These are phyloP conservation scores for Parazoanthus darwini DNA, from an alignment of 92 coral and sea anemone genomes.

Conservation along the genomic window DNA sequence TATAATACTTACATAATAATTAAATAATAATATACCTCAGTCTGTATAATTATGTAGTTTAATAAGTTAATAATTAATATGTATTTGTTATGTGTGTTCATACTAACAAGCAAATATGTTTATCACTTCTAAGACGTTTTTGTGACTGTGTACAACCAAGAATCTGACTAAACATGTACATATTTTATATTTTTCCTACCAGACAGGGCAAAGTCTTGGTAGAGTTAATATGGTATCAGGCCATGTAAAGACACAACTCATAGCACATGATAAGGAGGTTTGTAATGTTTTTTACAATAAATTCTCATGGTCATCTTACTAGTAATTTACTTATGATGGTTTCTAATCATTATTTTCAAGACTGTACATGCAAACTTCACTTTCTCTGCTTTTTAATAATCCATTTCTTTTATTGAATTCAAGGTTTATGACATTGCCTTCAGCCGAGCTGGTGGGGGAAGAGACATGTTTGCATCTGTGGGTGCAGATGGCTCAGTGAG, in stretches of 20 bases:
- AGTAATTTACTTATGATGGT: no score
- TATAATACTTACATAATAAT: no score
- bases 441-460: slow-evolving; percentile 97
- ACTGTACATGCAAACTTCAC: slow-evolving; percentile 9
- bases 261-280: slow-evolving; percentile 99
- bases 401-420: neutral
- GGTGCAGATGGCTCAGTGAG: slow-evolving; percentile 99
- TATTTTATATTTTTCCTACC: neutral
- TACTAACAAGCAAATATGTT: no score
- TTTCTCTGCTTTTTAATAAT: neutral
- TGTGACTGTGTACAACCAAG: no score
- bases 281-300: neutral
- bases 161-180: no score
- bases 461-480: slow-evolving; percentile 99
- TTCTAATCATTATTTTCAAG: slow-evolving; percentile 24
- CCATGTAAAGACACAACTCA: slow-evolving; percentile 94
- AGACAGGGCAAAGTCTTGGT: slow-evolving; percentile 99
- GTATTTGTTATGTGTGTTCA: no score
- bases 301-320: no score
- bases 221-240: slow-evolving; percentile 99
- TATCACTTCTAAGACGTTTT: no score
- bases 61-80: no score
- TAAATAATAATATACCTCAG: no score
- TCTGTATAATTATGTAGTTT: no score
- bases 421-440: slow-evolving; percentile 98